These are phyloP conservation scores for Galeopsomyia nigrocyanea DNA, from an alignment of 2,888 invertebrate species.

Conservation along the genomic window DNA sequence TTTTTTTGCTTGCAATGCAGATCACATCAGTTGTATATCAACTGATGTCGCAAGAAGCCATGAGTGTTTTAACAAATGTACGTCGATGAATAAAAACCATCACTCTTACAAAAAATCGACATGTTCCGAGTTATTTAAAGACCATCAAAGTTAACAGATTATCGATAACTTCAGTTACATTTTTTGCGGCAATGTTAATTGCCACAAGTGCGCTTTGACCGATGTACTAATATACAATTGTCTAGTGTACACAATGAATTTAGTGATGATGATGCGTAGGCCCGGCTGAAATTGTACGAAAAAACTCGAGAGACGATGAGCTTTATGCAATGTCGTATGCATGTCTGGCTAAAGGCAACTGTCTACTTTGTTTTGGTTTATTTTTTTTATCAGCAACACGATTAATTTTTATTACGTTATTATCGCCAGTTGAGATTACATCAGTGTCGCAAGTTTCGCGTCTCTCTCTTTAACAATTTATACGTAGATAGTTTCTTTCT, in stretches of 20 bases:
- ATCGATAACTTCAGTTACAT: too few relatives aligned
- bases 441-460: neutral
- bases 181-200: too few relatives aligned
- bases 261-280: constrained; percentile 21
- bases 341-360: constrained; percentile 39
- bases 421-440: constrained; percentile 2
- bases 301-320: constrained; percentile 32
- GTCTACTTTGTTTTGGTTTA: constrained; percentile 29
- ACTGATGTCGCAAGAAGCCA: neutral
- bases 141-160: too few relatives aligned
- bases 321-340: constrained; percentile 2
- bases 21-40: neutral
- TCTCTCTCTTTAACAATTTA: constrained; percentile 21
- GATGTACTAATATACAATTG: constrained; percentile 8
- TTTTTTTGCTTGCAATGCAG: neutral
- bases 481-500: neutral
- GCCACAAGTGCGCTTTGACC: constrained; percentile 37
- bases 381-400: neutral
- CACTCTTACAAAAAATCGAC: too few relatives aligned
- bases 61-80: too few relatives aligned
- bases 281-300: constrained; percentile 41
- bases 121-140: too few relatives aligned
- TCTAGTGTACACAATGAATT: neutral
- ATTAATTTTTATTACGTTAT: neutral
- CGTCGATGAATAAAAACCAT: constrained; percentile 16